Conservation (phyloP, 2,888 invertebrate species). For the Aquatica leii region DNA sequence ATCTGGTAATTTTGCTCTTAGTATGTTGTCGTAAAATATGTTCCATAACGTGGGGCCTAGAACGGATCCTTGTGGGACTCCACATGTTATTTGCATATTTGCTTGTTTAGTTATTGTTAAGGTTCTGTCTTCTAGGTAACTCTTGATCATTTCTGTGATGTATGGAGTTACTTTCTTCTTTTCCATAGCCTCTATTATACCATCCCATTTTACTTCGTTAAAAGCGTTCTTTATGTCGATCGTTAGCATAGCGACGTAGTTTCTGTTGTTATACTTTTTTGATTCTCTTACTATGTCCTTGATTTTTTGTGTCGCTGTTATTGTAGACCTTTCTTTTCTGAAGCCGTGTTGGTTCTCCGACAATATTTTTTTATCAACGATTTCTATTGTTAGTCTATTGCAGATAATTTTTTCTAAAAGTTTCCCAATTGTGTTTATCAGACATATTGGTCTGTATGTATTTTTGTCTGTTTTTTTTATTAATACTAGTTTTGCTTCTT, state of each 20-base stretch:
- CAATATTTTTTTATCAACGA: not conserved
- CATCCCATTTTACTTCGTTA: not conserved
- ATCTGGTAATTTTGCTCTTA: constrained; percentile 16
- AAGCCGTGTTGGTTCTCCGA: not conserved
- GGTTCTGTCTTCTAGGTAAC: not conserved
- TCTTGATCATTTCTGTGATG: not conserved
- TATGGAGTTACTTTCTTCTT: not conserved
- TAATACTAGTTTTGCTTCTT: not conserved
- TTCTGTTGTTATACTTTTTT: no score
- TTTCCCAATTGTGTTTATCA: not conserved
- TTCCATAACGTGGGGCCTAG: constrained; percentile 19
- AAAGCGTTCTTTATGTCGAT: not conserved
- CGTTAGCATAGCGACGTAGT: not conserved
- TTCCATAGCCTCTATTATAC: not conserved
- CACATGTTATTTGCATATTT: not conserved
- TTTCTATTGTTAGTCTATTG: not conserved
- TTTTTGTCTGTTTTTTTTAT: no score
- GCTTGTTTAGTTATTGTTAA: not conserved
- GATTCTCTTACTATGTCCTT: not conserved
- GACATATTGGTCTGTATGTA: not conserved
- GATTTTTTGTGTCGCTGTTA: not conserved
- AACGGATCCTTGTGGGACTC: constrained; percentile 15
- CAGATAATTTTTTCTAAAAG: not conserved
- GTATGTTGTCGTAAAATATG: not conserved
- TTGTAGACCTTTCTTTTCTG: not conserved